Base-by-base conservation (phyloP, 2,888 invertebrate species). In the Erebia epiphron region DNA sequence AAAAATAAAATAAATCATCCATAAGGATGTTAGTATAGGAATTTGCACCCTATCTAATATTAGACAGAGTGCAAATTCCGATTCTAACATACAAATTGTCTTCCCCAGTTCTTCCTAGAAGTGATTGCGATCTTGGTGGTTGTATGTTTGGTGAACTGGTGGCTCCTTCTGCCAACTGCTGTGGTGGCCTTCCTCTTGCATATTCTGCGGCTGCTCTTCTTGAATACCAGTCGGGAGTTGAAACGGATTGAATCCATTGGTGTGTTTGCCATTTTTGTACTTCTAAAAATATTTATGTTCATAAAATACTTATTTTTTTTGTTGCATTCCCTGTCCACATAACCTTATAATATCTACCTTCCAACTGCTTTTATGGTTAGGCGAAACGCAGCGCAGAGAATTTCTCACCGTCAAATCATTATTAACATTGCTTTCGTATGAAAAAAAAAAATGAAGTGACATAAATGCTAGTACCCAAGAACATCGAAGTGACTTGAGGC, bases 91-190 rank as follows among this genome's bases (percentile, higher is more conserved):
- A 8, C 7, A 35, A 5, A 11, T 46, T 41, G 10, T 58, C 2
- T 41, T 71, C 71, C 13, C 13, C 85, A 95, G 95, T 93, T 94
- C 80, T 89, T 94, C 74, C 82, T 94, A 2, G 91, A 92, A 78
- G 90, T 97, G 58, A 87, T 96, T 18, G 97, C 97, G 11, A 95
- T 97, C 16, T 91, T 97, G 9, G 91, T 96, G 0, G 95, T 98
- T 54, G 95, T 97, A 0, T 95, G 95, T 11, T 82, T 96, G 2
- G 95, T 97, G 10, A 97, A 97, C 88, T 95, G 95, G 77, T 95
- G 95, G 94, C 88, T 97, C 0, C 76, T 96, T 56, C 78, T 96
- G 21, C 96, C 96, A 0, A 96, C 97, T 0, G 86, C 94, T 0
- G 82, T 95, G 7, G 94, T 98, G 9, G 94, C 95, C 0, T 75